Conservation (phyloP, 1,140 invertebrate genomes). For the Apis dorsata region DNA sequence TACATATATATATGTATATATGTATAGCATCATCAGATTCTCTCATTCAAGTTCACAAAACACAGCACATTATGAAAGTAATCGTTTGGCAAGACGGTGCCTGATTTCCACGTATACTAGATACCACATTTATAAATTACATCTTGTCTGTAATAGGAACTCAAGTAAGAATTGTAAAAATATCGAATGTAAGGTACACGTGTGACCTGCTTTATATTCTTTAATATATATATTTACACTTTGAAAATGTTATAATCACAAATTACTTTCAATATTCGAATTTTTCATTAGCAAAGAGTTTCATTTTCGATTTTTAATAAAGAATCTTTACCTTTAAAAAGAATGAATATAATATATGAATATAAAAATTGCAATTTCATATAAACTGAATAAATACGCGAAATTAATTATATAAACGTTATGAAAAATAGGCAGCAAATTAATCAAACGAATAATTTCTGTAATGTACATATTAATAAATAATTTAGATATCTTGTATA, state of each 20-base stretch:
- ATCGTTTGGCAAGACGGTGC: constrained; percentile 49
- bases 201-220: constrained; percentile 48
- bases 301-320: neutral
- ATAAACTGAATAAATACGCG: neutral
- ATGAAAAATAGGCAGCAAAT: constrained; percentile 25
- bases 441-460: neutral
- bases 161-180: constrained; percentile 60
- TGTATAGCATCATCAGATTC: constrained; percentile 35
- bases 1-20: constrained; percentile 50
- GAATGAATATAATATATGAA: neutral
- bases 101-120: constrained; percentile 64
- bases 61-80: constrained; percentile 55
- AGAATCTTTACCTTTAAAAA: constrained; percentile 10
- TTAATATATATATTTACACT: constrained; percentile 64
- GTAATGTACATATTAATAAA: constrained; percentile 22
- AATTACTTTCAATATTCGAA: constrained; percentile 24
- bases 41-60: constrained; percentile 49
- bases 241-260: constrained; percentile 44
- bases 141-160: constrained; percentile 58
- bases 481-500: neutral
- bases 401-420: constrained; percentile 5
- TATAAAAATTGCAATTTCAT: neutral
- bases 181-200: constrained; percentile 54
- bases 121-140: constrained; percentile 66
- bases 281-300: constrained; percentile 7